Evolutionary conservation across 2,113 vertebrate genomes (phyloP).

Genomic region (Petrocephalus microphthalmus): DNA sequence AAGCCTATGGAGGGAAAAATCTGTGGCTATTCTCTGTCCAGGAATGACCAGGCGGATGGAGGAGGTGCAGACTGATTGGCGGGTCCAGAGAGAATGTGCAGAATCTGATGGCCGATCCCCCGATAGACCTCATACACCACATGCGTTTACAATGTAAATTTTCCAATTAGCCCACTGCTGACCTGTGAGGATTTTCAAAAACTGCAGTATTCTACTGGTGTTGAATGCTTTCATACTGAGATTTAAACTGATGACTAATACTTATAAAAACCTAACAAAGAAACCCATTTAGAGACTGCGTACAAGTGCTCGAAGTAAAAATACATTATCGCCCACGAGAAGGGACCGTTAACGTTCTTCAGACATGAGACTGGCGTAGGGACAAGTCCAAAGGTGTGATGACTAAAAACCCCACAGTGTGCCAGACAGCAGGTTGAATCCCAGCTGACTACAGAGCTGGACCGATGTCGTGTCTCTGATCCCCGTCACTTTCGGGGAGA

Average conservation of each 20-base stretch:
- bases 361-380: not conserved
- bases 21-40: not conserved
- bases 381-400: not conserved
- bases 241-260: not conserved
- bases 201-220: not conserved
- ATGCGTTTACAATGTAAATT: not conserved
- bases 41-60: not conserved
- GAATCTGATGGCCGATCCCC: not conserved
- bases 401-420: not conserved
- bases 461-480: not conserved
- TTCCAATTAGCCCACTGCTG: not conserved
- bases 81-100: not conserved
- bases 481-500: not conserved
- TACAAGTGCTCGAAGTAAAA: not conserved
- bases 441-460: not conserved
- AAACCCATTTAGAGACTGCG: not conserved
- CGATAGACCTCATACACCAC: not conserved
- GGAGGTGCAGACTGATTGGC: not conserved
- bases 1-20: not conserved
- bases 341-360: not conserved
- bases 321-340: not conserved
- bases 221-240: not conserved
- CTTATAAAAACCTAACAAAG: not conserved
- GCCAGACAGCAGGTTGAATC: not conserved
- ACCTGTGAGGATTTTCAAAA: not conserved